Evolutionary conservation across 2,797 vertebrate species (phyloP).

Genomic region (Borostomias antarcticus): DNA sequence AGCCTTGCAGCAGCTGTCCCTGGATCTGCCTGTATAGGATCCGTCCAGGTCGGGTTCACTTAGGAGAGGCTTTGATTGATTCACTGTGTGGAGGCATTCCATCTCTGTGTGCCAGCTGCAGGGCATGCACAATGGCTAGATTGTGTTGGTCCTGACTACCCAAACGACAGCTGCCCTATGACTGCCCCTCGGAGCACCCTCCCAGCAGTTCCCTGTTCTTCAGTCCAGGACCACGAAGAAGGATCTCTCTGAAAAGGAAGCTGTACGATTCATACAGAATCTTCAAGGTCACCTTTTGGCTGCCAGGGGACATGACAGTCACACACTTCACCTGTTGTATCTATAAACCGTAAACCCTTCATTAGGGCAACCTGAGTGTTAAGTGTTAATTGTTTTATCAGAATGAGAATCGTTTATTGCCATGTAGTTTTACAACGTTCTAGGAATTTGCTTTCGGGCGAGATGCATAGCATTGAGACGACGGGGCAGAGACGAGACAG

Average conservation of each 20-base stretch:
- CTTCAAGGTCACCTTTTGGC: neutral
- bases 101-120: constrained; percentile 69
- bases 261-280: neutral
- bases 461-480: too few relatives aligned
- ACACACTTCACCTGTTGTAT: neutral
- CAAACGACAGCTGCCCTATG: constrained; percentile 67
- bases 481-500: too few relatives aligned
- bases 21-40: constrained; percentile 47
- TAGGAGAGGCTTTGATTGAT: constrained; percentile 64
- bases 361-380: too few relatives aligned
- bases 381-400: too few relatives aligned
- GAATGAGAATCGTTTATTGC: too few relatives aligned
- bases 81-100: constrained; percentile 63
- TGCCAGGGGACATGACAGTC: neutral
- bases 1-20: constrained; percentile 61
- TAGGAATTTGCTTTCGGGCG: too few relatives aligned
- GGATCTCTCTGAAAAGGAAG: neutral
- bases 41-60: constrained; percentile 52
- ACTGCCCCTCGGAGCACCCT: constrained; percentile 32
- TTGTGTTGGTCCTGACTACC: constrained; percentile 58
- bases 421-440: too few relatives aligned
- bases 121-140: constrained; percentile 67
- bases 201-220: neutral
- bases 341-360: too few relatives aligned
- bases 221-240: constrained; percentile 22